These are phyloP conservation scores for Ondatra zibethicus DNA, from an alignment of 2,113 vertebrate genomes.

Conservation along the genomic window DNA sequence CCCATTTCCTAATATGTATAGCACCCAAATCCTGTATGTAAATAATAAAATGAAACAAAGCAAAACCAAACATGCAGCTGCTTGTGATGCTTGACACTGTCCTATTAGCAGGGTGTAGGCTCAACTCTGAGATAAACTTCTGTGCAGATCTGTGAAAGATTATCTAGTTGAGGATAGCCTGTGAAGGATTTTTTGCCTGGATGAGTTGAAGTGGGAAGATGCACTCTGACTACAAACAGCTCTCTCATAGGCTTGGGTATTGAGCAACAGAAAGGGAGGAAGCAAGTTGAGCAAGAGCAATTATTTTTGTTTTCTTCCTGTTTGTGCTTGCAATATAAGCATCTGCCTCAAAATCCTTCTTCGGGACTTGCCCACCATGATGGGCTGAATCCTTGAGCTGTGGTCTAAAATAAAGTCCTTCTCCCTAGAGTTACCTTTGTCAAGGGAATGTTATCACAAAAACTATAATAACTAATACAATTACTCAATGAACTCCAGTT, in stretches of 20 bases:
- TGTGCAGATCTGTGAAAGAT: neutral
- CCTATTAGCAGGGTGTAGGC: neutral
- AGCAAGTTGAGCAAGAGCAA: neutral
- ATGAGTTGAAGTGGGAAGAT: neutral
- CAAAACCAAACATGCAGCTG: neutral
- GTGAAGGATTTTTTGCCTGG: neutral
- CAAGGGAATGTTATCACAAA: neutral
- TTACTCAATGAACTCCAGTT: neutral
- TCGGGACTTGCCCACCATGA: rapidly evolving
- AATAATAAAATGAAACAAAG: neutral
- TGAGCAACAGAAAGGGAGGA: neutral
- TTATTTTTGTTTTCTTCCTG: neutral
- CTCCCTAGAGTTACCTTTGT: neutral
- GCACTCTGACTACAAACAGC: neutral
- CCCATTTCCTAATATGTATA: neutral
- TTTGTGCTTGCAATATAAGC: neutral
- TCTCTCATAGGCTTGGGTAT: neutral
- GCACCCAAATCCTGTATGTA: neutral
- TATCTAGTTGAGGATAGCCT: no score
- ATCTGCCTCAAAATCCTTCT: neutral
- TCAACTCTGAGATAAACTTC: neutral
- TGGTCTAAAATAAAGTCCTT: neutral
- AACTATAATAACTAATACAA: neutral
- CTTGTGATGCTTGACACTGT: no score
- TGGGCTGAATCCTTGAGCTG: neutral